phyloP scores from a whole-genome alignment of 2,888 invertebrate species.

The Diadegma fenestrale region DNA sequence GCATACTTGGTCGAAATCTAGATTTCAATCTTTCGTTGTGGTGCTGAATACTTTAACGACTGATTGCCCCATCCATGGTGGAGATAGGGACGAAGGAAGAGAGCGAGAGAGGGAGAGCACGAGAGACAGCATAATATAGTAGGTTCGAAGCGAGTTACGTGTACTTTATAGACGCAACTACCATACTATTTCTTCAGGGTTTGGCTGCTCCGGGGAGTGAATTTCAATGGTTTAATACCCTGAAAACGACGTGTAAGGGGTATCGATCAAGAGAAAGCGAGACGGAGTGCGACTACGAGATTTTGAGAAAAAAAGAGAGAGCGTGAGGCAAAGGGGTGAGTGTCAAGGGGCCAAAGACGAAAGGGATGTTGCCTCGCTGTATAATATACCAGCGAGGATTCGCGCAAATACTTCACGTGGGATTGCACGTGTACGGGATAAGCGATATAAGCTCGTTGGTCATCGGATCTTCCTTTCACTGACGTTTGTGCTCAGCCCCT shows the following conservation, averaged over 20 bases:
- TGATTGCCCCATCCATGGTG: slow-evolving; percentile 29
- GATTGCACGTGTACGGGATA: slow-evolving; percentile 52
- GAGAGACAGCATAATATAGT: slow-evolving; percentile 39
- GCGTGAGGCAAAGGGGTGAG: slow-evolving; percentile 34
- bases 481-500: not conserved
- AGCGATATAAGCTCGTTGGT: slow-evolving; percentile 45
- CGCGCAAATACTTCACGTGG: slow-evolving; percentile 55
- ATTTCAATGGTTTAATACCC: slow-evolving; percentile 71
- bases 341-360: slow-evolving; percentile 33
- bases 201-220: slow-evolving; percentile 60
- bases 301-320: slow-evolving; percentile 18
- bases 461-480: slow-evolving; percentile 36
- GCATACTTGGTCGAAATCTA: not conserved
- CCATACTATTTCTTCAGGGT: slow-evolving; percentile 67
- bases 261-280: slow-evolving; percentile 68
- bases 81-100: not conserved
- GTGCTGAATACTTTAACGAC: slow-evolving; percentile 16
- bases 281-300: not conserved
- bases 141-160: slow-evolving; percentile 61
- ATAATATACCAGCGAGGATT: slow-evolving; percentile 31
- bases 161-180: slow-evolving; percentile 68
- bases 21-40: slow-evolving; percentile 4
- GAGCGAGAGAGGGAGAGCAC: not conserved
- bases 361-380: slow-evolving; percentile 20
- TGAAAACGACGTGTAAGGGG: slow-evolving; percentile 68